Percentiles rank a stretch among this genome's conserved stretches.
These are phyloP conservation scores for Chrysolina haemoptera DNA, from an alignment of 2,888 invertebrate genomes.

Conservation along the genomic window DNA sequence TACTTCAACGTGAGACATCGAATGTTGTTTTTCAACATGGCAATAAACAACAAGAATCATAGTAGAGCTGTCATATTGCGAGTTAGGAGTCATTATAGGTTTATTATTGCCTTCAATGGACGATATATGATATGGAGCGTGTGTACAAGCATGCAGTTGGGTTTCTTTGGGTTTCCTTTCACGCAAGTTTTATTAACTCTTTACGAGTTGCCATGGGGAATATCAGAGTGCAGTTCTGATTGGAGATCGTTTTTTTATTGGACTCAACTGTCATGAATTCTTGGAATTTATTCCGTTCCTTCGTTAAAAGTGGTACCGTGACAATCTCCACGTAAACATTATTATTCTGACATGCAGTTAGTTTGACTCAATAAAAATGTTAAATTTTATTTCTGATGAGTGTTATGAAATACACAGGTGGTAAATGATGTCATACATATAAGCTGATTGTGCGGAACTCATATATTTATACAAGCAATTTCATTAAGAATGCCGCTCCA, in stretches of 20 bases:
- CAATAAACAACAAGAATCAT: conserved; percentile 66
- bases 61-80: conserved; percentile 58
- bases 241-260: not conserved
- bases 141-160: conserved; percentile 43
- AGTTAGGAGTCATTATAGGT: conserved; percentile 52
- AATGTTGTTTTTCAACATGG: conserved; percentile 62
- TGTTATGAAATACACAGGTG: no score
- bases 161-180: conserved; percentile 42
- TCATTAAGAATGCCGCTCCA: no score
- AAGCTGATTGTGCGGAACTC: no score
- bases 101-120: conserved; percentile 51
- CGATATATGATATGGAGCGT: conserved; percentile 49
- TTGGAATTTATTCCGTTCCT: not conserved
- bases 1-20: conserved; percentile 66
- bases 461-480: no score
- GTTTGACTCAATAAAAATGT: no score
- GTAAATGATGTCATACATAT: no score
- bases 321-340: no score
- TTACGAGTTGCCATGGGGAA: conserved; percentile 28
- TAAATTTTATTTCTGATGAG: no score
- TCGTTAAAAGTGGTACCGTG: no score
- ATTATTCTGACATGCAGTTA: no score
- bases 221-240: conserved; percentile 2
- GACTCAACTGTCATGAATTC: not conserved
- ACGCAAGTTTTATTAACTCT: conserved; percentile 40